Evolutionary conservation across 2,888 invertebrate genomes (phyloP).

Genomic region (Volucella bombylans): DNA sequence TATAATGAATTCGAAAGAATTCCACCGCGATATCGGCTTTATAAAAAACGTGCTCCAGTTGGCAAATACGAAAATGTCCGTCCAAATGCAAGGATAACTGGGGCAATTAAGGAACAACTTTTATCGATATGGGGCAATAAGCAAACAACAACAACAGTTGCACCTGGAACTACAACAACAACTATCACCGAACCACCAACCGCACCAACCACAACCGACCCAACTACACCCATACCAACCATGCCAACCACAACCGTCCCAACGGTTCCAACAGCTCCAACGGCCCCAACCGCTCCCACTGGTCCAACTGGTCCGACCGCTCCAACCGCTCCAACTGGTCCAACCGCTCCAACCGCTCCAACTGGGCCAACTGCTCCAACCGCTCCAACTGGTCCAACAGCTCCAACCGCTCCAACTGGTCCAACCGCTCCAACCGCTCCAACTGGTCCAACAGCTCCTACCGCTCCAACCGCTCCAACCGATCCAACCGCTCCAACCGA

Average conservation of each 20-base stretch:
- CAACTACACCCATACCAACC: no score
- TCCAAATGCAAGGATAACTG: slow-evolving; percentile 76
- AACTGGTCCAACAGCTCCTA: no score
- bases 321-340: no score
- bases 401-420: background rate
- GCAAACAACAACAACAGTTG: slow-evolving; percentile 53
- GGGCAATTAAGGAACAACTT: slow-evolving; percentile 75
- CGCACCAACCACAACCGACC: no score
- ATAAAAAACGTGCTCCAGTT: slow-evolving; percentile 55
- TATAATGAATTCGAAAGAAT: slow-evolving; percentile 31
- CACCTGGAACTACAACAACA: background rate
- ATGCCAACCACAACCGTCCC: no score
- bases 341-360: no score
- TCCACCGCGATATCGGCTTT: slow-evolving; percentile 54
- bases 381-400: no score
- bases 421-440: no score
- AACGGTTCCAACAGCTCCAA: background rate
- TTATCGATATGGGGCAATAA: slow-evolving; percentile 61
- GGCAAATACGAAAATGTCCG: slow-evolving; percentile 71
- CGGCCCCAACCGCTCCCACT: background rate
- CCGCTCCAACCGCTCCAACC: no score
- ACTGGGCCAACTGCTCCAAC: no score
- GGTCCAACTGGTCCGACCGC: background rate
- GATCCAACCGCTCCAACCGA: background rate
- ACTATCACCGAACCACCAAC: background rate